Conservation (phyloP, 2,113 vertebrate genomes). For the Candoia aspera region DNA sequence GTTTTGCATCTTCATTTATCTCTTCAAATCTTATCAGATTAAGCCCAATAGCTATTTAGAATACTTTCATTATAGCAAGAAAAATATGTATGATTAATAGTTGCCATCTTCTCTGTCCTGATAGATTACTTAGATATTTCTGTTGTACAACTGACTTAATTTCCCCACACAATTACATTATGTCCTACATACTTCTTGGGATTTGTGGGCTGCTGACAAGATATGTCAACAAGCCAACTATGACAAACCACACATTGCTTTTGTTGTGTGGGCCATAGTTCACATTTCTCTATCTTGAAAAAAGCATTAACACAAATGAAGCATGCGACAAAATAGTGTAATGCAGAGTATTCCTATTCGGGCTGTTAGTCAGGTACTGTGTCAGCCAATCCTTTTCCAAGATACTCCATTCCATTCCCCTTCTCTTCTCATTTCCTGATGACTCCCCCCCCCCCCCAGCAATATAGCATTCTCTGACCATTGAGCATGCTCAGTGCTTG, state of each 20-base stretch:
- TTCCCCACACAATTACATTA: not conserved
- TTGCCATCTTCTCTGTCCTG: not conserved
- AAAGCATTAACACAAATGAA: not conserved
- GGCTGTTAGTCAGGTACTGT: not conserved
- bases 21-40: not conserved
- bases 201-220: not conserved
- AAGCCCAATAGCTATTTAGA: not conserved
- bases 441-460: not conserved
- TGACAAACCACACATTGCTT: not conserved
- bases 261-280: not conserved
- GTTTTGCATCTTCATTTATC: not conserved
- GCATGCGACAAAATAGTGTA: not conserved
- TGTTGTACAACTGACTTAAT: not conserved
- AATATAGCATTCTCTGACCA: not conserved
- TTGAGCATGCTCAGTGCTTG: too few species aligned
- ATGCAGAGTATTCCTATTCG: not conserved
- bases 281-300: not conserved
- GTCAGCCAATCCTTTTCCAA: too few species aligned
- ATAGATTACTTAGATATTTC: not conserved
- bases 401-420: too few species aligned
- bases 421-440: not conserved
- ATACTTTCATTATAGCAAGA: not conserved
- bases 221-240: not conserved
- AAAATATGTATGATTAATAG: not conserved
- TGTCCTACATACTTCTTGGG: too few species aligned